Evolutionary conservation across 1,140 invertebrate species (phyloP), one percentile per base, ranked within the genome.

Genomic region (Zaprionus kolodkinae): DNA sequence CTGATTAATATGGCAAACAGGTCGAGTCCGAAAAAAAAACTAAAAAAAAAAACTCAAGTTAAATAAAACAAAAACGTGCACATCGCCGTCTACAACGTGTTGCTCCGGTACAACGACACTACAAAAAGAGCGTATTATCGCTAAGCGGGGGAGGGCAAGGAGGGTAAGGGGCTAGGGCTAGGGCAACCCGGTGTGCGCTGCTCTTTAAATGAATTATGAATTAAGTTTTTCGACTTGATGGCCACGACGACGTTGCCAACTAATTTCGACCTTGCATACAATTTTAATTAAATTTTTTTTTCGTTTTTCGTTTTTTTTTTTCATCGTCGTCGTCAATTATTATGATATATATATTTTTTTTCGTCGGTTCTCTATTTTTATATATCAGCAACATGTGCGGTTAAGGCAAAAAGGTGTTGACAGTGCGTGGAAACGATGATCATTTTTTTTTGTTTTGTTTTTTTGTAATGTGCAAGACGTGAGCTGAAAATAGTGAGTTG

Each of bases 251-350:
- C 27, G 83, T 65, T 82, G 83, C 63, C 83, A 88, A 81, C 85
- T 88, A 88, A 88, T 89, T 89, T 89, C 68, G 84, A 88, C 84
- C 84, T 88, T 88, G 85, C 85, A 70, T 76, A 85, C 76, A 81
- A 88, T 89, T 88, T 89, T 88, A 89, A 88, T 89, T 89, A 89
- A 89, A 72, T 70, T 64, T 63, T 52, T 74, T 54, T 63, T 52
- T 70, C 38, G 45, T n/a, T n/a, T 50, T 66, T 67, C 45, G 61
- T 30, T 60, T 62, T 66, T 45, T 45, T 61, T 72, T 60, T 63
- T 6, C 27, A 30, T 56, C n/a, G 71, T 60, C 70, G 43, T 69
- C 52, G 59, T 62, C 72, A 70, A 65, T 65, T 76, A 65, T 64
- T 70, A 70, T 70, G 13, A 61, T 63, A 25, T 30, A 17, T 21